phyloP scores from a whole-genome alignment of 2,888 invertebrate species.

The Drosophila ustulata region DNA sequence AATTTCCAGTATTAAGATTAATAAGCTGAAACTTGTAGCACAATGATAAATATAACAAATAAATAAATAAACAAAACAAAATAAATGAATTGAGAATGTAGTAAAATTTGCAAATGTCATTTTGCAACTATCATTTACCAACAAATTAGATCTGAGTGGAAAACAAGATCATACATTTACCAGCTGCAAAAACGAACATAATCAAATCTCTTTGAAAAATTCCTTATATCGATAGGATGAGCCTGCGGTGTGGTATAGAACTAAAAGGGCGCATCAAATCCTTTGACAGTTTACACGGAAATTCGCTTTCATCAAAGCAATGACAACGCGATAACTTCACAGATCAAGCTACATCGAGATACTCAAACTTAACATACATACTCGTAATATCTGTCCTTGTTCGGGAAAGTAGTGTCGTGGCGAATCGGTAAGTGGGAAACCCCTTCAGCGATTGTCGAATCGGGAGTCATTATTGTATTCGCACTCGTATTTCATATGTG shows the following conservation, averaged over 20 bases:
- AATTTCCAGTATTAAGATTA: no score
- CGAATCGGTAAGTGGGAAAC: constrained; percentile 20
- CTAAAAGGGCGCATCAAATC: constrained; percentile 60
- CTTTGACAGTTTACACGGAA: constrained; percentile 79
- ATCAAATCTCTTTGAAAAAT: background rate
- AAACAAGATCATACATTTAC: background rate
- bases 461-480: constrained; percentile 22
- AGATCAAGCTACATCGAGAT: constrained; percentile 4
- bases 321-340: constrained; percentile 24
- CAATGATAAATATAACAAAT: no score
- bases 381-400: constrained; percentile 1
- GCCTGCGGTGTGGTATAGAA: constrained; percentile 1
- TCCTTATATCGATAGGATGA: background rate
- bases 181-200: constrained; percentile 6
- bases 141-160: no score
- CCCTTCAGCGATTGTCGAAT: constrained; percentile 49
- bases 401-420: constrained; percentile 34
- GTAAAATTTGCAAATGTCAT: no score
- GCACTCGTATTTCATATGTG: constrained; percentile 57
- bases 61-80: no score
- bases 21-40: no score
- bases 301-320: constrained; percentile 65
- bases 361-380: background rate
- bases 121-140: no score
- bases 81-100: no score